These are phyloP conservation scores for Ectropis grisescens DNA, from an alignment of 1,140 invertebrate species.

Conservation along the genomic window DNA sequence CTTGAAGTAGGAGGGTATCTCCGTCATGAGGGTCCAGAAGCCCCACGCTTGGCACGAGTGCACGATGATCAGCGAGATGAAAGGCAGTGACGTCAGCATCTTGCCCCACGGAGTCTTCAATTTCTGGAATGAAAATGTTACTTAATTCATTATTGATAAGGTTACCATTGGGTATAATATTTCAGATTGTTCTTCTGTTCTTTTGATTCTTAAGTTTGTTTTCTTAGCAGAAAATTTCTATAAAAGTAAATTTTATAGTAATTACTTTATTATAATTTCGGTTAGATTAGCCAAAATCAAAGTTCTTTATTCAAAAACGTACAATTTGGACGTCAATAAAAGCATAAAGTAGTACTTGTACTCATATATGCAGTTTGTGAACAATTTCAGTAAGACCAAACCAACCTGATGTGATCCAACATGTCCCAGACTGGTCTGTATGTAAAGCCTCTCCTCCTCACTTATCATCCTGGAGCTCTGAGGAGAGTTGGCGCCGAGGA, in stretches of 20 bases:
- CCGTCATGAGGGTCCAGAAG: slow-evolving; percentile 91
- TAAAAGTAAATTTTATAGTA: too few species aligned
- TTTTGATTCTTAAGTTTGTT: too few species aligned
- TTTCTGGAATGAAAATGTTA: slow-evolving; percentile 22
- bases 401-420: slow-evolving; percentile 36
- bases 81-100: slow-evolving; percentile 82
- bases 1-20: slow-evolving; percentile 92
- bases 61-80: slow-evolving; percentile 85
- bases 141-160: too few species aligned
- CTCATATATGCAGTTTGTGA: too few species aligned
- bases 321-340: too few species aligned
- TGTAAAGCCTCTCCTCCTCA: slow-evolving; percentile 72
- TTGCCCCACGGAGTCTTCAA: slow-evolving; percentile 77
- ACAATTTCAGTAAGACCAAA: not conserved
- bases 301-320: too few species aligned
- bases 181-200: too few species aligned
- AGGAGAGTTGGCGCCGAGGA: slow-evolving; percentile 77
- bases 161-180: too few species aligned
- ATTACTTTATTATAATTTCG: too few species aligned
- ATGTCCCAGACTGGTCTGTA: slow-evolving; percentile 71
- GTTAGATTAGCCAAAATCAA: too few species aligned
- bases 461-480: slow-evolving; percentile 70
- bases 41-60: slow-evolving; percentile 94
- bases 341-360: too few species aligned
- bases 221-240: too few species aligned